These are phyloP conservation scores for Ptilonorhynchus violaceus DNA, from an alignment of 2,113 vertebrate species.

Conservation along the genomic window DNA sequence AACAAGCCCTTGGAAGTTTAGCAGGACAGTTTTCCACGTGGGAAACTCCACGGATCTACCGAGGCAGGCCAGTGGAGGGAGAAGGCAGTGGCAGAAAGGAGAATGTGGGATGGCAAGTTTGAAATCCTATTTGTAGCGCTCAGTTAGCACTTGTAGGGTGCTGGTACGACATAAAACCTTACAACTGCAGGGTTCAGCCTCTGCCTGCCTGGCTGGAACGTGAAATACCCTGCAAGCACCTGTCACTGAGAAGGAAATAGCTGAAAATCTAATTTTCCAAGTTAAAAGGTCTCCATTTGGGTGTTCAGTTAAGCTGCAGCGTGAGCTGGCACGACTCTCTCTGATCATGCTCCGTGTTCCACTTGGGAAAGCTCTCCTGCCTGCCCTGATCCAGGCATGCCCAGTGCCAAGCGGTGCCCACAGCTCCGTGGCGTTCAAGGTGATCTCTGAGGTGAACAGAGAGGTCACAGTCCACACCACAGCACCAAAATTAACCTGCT, in stretches of 20 bases:
- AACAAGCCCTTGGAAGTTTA: background rate
- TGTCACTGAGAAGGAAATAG: background rate
- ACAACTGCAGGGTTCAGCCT: background rate
- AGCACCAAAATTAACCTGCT: background rate
- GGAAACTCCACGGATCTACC: background rate
- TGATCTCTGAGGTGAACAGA: background rate
- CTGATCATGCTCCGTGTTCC: background rate
- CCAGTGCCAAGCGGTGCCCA: background rate
- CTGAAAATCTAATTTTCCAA: background rate
- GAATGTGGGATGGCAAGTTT: background rate
- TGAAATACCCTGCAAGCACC: background rate
- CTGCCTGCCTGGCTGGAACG: background rate
- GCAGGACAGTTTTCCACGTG: background rate
- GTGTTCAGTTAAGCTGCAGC: background rate
- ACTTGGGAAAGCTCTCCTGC: background rate
- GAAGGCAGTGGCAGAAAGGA: background rate
- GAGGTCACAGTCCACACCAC: background rate
- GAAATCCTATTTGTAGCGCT: background rate
- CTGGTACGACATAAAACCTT: background rate
- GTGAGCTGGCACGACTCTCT: background rate
- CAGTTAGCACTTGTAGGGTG: accelerated
- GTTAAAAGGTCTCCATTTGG: background rate
- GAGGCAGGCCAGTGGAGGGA: background rate
- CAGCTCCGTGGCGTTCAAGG: background rate
- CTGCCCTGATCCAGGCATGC: background rate